Evolutionary conservation across 2,888 invertebrate genomes (phyloP).

Genomic region (Argyresthia goedartella): DNA sequence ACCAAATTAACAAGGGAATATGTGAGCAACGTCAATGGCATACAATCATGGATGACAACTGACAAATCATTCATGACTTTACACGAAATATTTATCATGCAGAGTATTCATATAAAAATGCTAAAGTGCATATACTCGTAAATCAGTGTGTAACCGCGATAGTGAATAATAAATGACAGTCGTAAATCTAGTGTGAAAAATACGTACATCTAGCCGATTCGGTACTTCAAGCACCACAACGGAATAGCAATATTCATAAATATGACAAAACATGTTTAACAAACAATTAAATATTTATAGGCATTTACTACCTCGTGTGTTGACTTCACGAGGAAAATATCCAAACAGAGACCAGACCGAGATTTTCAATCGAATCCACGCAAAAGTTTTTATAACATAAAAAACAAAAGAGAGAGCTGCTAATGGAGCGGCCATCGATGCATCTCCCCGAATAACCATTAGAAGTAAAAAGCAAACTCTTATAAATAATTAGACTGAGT

Average conservation of each 20-base stretch:
- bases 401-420: background rate
- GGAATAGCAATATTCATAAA: no score
- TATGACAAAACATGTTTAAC: no score
- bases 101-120: conserved; percentile 30
- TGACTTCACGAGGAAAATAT: no score
- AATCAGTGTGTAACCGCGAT: conserved; percentile 48
- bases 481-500: conserved; percentile 8
- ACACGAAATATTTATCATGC: no score
- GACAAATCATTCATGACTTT: no score
- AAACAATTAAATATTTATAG: no score
- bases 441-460: conserved; percentile 4
- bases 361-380: conserved; percentile 13
- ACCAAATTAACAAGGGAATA: no score
- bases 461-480: background rate
- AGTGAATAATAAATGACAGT: conserved; percentile 63
- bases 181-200: conserved; percentile 65
- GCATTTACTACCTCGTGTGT: no score
- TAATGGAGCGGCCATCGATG: conserved; percentile 1
- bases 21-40: no score
- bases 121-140: conserved; percentile 17
- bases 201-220: conserved; percentile 55
- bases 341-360: conserved; percentile 16
- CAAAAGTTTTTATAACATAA: conserved; percentile 1
- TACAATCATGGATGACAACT: no score
- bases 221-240: no score